A percentile compares a stretch with the other conserved stretches of the same genome.
These are phyloP conservation scores for Eleutherodactylus coqui DNA, from an alignment of 2,797 vertebrate species.

Conservation along the genomic window DNA sequence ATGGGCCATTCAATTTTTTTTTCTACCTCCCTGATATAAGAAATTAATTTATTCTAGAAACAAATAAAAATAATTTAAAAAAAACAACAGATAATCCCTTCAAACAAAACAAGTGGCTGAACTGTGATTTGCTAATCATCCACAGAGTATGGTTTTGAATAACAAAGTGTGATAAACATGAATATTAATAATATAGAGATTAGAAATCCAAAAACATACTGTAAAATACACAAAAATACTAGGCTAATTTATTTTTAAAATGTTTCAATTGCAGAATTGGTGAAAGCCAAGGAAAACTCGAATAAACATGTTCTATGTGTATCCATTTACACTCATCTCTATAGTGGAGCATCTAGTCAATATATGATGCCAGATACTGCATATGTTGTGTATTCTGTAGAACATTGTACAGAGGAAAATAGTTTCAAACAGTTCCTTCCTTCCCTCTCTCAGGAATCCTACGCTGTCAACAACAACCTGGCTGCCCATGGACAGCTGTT, in stretches of 20 bases:
- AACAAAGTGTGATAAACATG: background rate
- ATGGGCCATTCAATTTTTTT: too few relatives aligned
- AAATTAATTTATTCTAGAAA: too few relatives aligned
- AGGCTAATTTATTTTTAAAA: background rate
- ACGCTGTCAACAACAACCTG: background rate
- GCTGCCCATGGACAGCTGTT: background rate
- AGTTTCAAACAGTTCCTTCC: background rate
- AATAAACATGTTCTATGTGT: background rate
- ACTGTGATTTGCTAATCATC: too few relatives aligned
- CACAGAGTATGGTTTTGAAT: background rate
- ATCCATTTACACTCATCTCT: background rate
- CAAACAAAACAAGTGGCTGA: too few relatives aligned
- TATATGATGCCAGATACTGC: background rate
- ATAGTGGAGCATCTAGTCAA: background rate
- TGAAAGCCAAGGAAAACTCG: background rate
- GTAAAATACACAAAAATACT: background rate
- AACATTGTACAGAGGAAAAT: background rate
- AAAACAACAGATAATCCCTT: too few relatives aligned
- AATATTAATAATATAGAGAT: background rate
- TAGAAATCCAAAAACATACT: background rate
- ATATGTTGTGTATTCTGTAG: conserved; percentile 7
- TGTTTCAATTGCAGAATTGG: background rate
- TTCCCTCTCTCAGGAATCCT: background rate
- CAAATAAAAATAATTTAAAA: too few relatives aligned
- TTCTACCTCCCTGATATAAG: too few relatives aligned